Evolutionary conservation across 2,888 invertebrate species (phyloP), one percentile per base, ranked within the genome.

Genomic region (Sepioteuthis lessoniana): DNA sequence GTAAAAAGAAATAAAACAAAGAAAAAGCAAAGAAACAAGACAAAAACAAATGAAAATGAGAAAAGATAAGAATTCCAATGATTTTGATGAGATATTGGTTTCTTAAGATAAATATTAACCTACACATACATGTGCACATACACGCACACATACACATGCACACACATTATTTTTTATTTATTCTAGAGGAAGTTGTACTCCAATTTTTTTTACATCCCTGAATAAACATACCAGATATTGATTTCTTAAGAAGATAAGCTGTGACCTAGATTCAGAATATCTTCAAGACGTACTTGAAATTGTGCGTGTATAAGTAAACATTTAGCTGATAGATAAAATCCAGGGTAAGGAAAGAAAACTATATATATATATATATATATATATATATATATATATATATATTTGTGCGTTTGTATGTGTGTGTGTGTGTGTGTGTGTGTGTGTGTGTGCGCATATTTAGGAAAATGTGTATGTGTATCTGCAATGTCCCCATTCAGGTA

Each of bases 221-320:
- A 76, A 76, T 76, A 76, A 76, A 76, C 35, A 76, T 76, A 76
- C n/a, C 13, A 76, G 76, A 76, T 76, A 76, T 76, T 76, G 76
- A 76, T 76, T 76, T 76, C 35, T 35, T 35, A 76, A 76, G 76
- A 76, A 76, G 76, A 76, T 76, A 76, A 76, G n/a, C 76, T 35
- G 76, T 76, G 76, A 76, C 76, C 76, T 76, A 76, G 76, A 76
- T 76, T 76, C 76, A 35, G 76, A 76, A 76, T 76, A n/a, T 76
- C 76, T 76, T 76, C n/a, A 76, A 76, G 76, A 76, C 35, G 76
- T n/a, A 76, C 76, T 76, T 76, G 76, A 76, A 76, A 76, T 76
- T 76, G 76, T 13, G n/a, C 76, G n/a, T 76, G 76, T 76, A 35
- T 76, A 76, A 76, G 76, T 76, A 76, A 76, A 76, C 76, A 76